These are phyloP conservation scores for Necrosyrtes monachus DNA, from an alignment of 2,797 vertebrate genomes.

Conservation along the genomic window DNA sequence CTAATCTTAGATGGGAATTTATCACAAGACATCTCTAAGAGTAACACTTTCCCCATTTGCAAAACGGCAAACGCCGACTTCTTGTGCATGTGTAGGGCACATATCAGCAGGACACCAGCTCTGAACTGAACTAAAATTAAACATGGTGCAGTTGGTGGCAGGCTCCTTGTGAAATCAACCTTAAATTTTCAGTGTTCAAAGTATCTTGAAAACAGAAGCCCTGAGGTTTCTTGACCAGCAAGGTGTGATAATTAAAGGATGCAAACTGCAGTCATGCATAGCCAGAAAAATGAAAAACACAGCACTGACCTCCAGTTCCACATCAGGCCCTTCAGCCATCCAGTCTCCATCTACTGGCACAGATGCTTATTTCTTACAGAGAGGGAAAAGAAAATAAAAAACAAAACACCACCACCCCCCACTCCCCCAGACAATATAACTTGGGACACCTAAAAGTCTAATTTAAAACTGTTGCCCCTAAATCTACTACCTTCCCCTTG, in stretches of 20 bases:
- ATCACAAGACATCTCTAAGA: not conserved
- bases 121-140: not conserved
- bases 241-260: not conserved
- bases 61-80: fast-evolving
- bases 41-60: not conserved
- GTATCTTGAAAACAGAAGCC: not conserved
- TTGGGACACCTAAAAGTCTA: not conserved
- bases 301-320: not conserved
- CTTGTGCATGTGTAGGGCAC: fast-evolving
- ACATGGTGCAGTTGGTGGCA: fast-evolving
- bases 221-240: fast-evolving
- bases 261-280: not conserved
- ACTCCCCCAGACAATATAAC: not conserved
- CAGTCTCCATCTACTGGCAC: not conserved
- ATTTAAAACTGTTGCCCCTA: not conserved
- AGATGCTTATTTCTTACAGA: not conserved
- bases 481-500: not conserved
- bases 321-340: not conserved
- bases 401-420: too few relatives aligned
- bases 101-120: fast-evolving
- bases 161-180: not conserved
- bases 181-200: not conserved
- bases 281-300: not conserved
- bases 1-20: not conserved
- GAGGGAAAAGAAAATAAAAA: too few relatives aligned